Evolutionary conservation across 2,113 vertebrate genomes (phyloP), one percentile per base, ranked within the genome.

Genomic region (Brienomyrus brachyistius): DNA sequence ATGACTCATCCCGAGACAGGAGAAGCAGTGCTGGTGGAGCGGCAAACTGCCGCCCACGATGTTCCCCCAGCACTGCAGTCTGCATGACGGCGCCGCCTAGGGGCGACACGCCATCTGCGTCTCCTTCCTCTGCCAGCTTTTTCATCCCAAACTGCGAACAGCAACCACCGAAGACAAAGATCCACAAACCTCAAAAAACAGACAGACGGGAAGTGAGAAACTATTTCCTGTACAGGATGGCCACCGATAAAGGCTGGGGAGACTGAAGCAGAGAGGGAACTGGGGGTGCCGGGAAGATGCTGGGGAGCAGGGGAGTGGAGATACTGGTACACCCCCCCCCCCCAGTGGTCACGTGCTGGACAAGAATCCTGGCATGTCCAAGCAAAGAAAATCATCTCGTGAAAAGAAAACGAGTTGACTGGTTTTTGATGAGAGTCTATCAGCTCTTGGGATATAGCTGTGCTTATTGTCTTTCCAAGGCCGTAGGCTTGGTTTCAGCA

Each of bases 61-160:
- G 45, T 88, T 45, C 23, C 45, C 45, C 4, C 43, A 70, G 51
- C 40, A 27, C 45, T 3, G 62, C 10, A 50, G 23, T 48, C 45
- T 48, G 82, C 82, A n/a, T 84, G 82, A 84, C 82, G 82, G 45
- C 82, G 40, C 45, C 82, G 4, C 82, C 82, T 84, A 84, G 82
- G 82, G 82, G 82, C 1, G 45, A 11, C 45, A 3, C 7, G 9
- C 45, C 45, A 48, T 43, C 45, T 45, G 45, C 21, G 19, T 84
- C 82, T 84, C 23, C 82, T 84, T 13, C 1, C 82, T 5, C 9
- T 48, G 43, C 82, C 40, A 47, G 82, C 45, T 43, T n/a, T 48
- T 84, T 15, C 40, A n/a, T 45, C 45, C 35, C 45, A 45, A 48
- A n/a, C 21, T 23, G 43, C 23, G 0, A 13, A 10, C 43, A 45